These are phyloP conservation scores for Pseudoips prasinana DNA, from an alignment of 2,888 invertebrate genomes.

Conservation along the genomic window DNA sequence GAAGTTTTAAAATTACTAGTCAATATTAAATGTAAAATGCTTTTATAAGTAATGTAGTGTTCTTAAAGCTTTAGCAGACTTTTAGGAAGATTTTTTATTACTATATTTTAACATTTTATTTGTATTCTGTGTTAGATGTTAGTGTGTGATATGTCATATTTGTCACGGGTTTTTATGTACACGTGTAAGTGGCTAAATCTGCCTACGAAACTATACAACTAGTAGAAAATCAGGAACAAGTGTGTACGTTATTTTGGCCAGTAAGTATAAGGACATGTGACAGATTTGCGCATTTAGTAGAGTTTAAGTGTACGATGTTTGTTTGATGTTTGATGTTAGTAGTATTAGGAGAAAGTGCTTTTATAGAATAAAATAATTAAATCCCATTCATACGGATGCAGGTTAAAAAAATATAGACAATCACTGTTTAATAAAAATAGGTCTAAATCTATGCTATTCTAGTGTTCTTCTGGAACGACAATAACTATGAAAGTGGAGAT, in stretches of 20 bases:
- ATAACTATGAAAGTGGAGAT: conserved; percentile 16
- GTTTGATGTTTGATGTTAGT: conserved; percentile 78
- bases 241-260: too few relatives aligned
- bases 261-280: too few relatives aligned
- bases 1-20: conserved; percentile 24
- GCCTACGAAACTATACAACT: too few relatives aligned
- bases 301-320: conserved; percentile 43
- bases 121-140: conserved; percentile 46
- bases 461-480: conserved; percentile 28
- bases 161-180: conserved; percentile 8
- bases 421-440: conserved; percentile 21
- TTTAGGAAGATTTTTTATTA: conserved; percentile 53
- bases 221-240: too few relatives aligned
- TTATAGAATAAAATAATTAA: conserved; percentile 56
- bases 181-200: background rate
- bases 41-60: conserved; percentile 56
- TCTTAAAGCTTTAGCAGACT: conserved; percentile 66
- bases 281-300: conserved; percentile 7
- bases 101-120: conserved; percentile 41
- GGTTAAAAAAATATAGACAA: conserved; percentile 30
- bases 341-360: conserved; percentile 73
- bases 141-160: conserved; percentile 22
- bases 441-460: conserved; percentile 22
- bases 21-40: conserved; percentile 45
- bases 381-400: conserved; percentile 37